Evolutionary conservation across 1,140 invertebrate species (phyloP), one percentile per base, ranked within the genome.

Genomic region (Euura saliciscinereae): DNA sequence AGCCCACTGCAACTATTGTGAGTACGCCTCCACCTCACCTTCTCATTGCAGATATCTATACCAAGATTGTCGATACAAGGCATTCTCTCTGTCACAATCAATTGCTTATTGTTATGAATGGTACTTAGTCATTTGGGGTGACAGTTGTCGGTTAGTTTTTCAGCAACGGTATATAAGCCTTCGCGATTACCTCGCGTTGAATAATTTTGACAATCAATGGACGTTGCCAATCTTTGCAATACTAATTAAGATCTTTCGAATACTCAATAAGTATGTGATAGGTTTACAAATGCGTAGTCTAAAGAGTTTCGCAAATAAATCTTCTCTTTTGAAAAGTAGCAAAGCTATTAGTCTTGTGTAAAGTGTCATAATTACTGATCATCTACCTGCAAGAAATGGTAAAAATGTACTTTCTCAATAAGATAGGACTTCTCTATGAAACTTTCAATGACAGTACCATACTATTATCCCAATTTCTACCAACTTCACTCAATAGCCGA

Each of bases 341-440:
- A 28, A 28, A 28, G 28, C 8, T 8, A 59, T 59, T 59, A 59
- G 51, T 4, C 51, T 2, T n/a, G 3, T 59, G 51, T n/a, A 8
- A 59, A 59, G 10, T 59, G 3, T 59, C 51, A 59, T 59, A 59
- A 59, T 59, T n/a, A 59, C 51, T 59, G 51, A 59, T 11, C 13
- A n/a, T 59, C 51, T 59, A 8, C 13, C 51, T 59, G 13, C 13
- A n/a, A 5, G 5, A 59, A 11, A 59, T 59, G 51, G 51, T 59
- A n/a, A 59, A 59, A 59, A 59, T 59, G 10, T 59, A 59, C 51
- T 59, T 59, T 59, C 51, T 59, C 51, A 59, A 59, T 28, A 28
- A 28, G 28, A 28, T 28, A 28, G 28, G 28, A 28, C 28, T 28
- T 28, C 28, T 28, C 28, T 28, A 28, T 28, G 28, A 28, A 28